Base-by-base conservation (phyloP, 2,113 vertebrate genomes). In the Leuciscus idus region DNA sequence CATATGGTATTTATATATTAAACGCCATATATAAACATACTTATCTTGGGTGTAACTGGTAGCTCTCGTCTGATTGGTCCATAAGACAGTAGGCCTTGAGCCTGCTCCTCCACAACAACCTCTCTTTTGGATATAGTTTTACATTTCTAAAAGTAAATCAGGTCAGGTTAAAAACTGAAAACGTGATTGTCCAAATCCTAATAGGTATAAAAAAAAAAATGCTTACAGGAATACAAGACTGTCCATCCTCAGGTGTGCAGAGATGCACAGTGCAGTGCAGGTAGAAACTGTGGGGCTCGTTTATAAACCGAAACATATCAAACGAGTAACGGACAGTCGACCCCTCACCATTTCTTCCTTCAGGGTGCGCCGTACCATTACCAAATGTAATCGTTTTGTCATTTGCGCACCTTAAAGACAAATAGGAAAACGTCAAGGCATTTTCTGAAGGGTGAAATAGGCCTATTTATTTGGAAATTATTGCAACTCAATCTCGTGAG, bases 261-360 rank as follows among this genome's bases (percentile, higher is more conserved):
- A 95, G 92, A 75, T 91, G 93, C 1, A 95, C 93, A 0, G 83
- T 89, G 88, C 95, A 95, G 90, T 95, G 95, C 77, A 95, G 91
- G 36, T 93, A 95, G 12, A 95, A 85, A 26, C 92, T 84, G 2
- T 90, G 79, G 0, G 94, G 92, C 0, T 91, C 90, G 0, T 48
- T 0, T 0, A 78, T 76, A 85, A 95, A 95, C 28, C 92, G 92
- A 68, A 95, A 95, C 94, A 95, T 94, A 52, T 91, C 90, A 3
- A 95, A 95, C 81, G 92, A 93, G 91, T 89, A 95, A 39, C 89
- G 93, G 2, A 94, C 46, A 1, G 79, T 86, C 33, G 93, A 89
- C 9, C 87, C 85, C 5, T 68, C 83, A 0, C 94, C 94, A 0
- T 94, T 94, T 0, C 4, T n/a, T 7, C 88, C 89, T 0, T 50